Evolutionary conservation across 2,888 invertebrate species (phyloP), one percentile per base, ranked within the genome.

Genomic region (Agrotis segetum): DNA sequence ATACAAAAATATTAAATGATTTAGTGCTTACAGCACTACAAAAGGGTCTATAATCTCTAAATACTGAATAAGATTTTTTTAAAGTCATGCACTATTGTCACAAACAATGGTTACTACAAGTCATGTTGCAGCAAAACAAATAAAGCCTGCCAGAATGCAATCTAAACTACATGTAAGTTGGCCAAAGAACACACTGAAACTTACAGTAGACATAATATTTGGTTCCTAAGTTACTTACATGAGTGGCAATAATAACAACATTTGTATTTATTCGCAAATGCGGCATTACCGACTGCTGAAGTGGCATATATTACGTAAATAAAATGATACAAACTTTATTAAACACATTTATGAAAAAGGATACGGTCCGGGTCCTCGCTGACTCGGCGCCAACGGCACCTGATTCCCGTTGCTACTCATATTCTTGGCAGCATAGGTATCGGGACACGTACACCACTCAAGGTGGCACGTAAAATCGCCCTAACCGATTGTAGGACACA

Each of bases 351-450:
- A 67, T 87, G 81, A 71, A 94, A 96, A 97, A 97, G 97, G 97
- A 97, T 97, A 97, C 97, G 96, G 90, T 92, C 94, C 96, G 92
- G 95, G 96, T 87, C 94, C 96, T 93, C 96, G 96, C 91, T 95
- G 97, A 96, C 93, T 96, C 91, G 96, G 96, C 93, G 96, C 97
- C 93, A 96, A 92, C 92, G 97, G 97, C 96, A 96, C 96, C 96
- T 96, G 97, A 94, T 97, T 97, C 94, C 96, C 97, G 95, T 97
- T 97, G 93, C 96, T 96, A 95, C 97, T 97, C 97, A 97, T 97
- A 93, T 91, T 95, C 93, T 96, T 94, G 94, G 95, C 95, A 95
- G 96, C 96, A 96, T 96, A 96, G 96, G 96, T 96, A 92, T 96
- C 93, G 91, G 92, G 94, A 96, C 95, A 96, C 95, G 96, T 96